Conservation (phyloP, 2,888 invertebrate species). For the Agonopterix subpropinquella region DNA sequence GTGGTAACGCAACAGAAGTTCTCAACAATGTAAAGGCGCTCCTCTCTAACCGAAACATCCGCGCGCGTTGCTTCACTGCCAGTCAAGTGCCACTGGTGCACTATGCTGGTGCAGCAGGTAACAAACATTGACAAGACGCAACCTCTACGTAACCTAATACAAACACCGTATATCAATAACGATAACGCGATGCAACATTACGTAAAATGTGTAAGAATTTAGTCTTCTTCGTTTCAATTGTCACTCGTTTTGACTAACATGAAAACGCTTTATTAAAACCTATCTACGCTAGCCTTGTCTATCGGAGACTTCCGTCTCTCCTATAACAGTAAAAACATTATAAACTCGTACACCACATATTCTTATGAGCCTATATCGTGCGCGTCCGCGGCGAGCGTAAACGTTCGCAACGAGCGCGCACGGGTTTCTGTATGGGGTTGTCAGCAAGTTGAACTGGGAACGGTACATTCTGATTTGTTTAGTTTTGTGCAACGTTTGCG, state of each 20-base stretch:
- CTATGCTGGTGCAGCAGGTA: constrained; percentile 5
- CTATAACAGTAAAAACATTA: constrained; percentile 63
- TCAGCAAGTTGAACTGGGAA: neutral
- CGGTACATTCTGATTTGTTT: neutral
- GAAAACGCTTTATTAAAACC: constrained; percentile 61
- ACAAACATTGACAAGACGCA: constrained; percentile 32
- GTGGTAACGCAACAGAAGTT: constrained; percentile 30
- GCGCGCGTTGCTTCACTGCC: neutral
- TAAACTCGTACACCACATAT: constrained; percentile 46
- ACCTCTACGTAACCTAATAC: constrained; percentile 45
- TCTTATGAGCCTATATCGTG: constrained; percentile 12
- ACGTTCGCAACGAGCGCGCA: constrained; percentile 1
- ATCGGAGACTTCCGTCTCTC: constrained; percentile 65
- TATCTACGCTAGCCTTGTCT: constrained; percentile 73
- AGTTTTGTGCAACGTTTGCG: neutral
- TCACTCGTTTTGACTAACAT: constrained; percentile 63
- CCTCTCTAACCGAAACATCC: constrained; percentile 4
- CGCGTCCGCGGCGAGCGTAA: constrained; percentile 13
- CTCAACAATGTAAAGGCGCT: constrained; percentile 34
- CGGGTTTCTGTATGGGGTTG: neutral
- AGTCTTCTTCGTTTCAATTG: constrained; percentile 73
- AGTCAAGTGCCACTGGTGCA: neutral
- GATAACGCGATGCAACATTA: constrained; percentile 68
- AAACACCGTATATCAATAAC: constrained; percentile 61
- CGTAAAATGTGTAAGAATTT: constrained; percentile 69